Conservation (phyloP, 1,140 invertebrate species). For the Tetramorium simillimum region DNA sequence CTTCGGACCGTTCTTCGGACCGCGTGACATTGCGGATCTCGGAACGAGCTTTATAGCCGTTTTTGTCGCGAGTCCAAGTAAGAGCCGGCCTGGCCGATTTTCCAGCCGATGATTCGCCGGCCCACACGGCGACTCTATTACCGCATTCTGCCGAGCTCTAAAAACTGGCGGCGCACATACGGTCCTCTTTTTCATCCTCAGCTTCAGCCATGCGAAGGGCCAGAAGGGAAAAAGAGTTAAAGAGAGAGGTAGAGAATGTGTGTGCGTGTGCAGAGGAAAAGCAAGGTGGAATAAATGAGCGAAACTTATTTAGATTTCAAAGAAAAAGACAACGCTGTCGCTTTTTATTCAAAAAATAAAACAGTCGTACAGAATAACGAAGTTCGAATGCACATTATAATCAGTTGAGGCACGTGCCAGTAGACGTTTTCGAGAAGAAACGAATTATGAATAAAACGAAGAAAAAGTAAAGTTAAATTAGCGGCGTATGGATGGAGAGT, state of each 20-base stretch:
- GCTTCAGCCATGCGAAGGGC: slow-evolving; percentile 7
- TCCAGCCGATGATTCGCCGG: slow-evolving; percentile 54
- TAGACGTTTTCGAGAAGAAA: background rate
- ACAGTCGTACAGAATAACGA: background rate
- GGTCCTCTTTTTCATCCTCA: slow-evolving; percentile 18
- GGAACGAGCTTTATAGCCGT: slow-evolving; percentile 52
- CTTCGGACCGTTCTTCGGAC: background rate
- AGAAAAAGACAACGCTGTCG: background rate
- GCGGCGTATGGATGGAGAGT: background rate
- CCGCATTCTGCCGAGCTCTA: slow-evolving; percentile 2
- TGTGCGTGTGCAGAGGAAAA: background rate
- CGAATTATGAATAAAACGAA: background rate
- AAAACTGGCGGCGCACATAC: slow-evolving; percentile 31
- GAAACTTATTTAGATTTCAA: slow-evolving; percentile 28
- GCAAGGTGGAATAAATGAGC: background rate
- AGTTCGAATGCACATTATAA: background rate
- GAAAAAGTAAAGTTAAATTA: background rate
- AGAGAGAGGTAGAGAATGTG: background rate
- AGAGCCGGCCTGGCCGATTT: slow-evolving; percentile 57
- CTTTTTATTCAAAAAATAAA: slow-evolving; percentile 3
- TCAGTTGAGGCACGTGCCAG: background rate
- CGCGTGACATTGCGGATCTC: slow-evolving; percentile 65
- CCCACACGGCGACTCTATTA: slow-evolving; percentile 53
- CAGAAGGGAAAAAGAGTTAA: background rate
- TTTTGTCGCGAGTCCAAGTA: slow-evolving; percentile 46